Base-by-base conservation (phyloP, 2,888 invertebrate species). In the Pinctada fucata region DNA sequence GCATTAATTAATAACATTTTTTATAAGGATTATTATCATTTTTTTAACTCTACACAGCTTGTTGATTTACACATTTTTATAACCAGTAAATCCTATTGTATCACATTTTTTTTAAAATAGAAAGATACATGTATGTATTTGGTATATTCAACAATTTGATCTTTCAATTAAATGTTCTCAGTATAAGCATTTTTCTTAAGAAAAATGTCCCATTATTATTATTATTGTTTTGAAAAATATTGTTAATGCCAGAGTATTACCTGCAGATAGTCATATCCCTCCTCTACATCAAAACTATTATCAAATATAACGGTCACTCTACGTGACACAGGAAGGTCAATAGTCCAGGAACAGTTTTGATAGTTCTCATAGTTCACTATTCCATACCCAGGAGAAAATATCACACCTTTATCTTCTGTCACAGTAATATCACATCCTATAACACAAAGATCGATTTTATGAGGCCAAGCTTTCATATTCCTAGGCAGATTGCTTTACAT, bases 311-410 rank as follows among this genome's bases (percentile, higher is more conserved):
- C 93, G 0, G 97, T 97, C 3, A 99, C 93, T 2, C 98, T 96
- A 31, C 75, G 82, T 10, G 96, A 96, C 63, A 95, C 95, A 0
- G 97, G 96, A 90, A 97, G 96, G 84, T 95, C 95, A 75, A 98
- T 95, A 91, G 95, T 95, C 91, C 97, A 97, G 76, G 96, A 94
- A 91, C 98, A 98, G 92, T 97, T 97, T 91, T 97, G 97, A 90
- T 98, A 97, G 91, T 96, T 97, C 0, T 98, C 97, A 90, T 98
- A 98, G 83, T 95, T 95, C 72, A 95, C 94, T 8, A 97, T 94
- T 1, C 96, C 96, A 89, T 95, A 98, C 2, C 98, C 97, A 3
- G 98, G 98, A 0, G 98, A 98, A 45, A 95, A 95, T 4, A 98
- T 94, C 0, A 96, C 97, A 77, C 97, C 97, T 91, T 97, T 97